Evolutionary conservation across 1,140 invertebrate genomes (phyloP).

Genomic region (Diorhabda sublineata): DNA sequence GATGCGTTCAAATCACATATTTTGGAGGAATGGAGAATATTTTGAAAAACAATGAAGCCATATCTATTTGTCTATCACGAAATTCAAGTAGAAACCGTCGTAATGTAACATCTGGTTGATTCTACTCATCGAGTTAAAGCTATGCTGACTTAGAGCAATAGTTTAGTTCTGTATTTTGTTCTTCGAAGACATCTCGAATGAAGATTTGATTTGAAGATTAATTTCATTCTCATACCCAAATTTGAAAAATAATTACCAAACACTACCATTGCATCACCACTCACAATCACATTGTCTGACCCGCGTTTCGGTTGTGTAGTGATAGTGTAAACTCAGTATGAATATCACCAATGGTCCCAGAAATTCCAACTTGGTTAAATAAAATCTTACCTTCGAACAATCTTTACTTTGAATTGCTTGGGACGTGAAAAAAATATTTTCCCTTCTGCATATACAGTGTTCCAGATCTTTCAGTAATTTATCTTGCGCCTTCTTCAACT

Average conservation of each 20-base stretch:
- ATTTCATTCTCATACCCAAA: slow-evolving; percentile 39
- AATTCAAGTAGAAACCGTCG: too few species aligned
- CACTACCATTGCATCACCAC: not conserved
- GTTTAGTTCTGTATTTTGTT: too few species aligned
- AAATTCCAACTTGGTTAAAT: slow-evolving; percentile 18
- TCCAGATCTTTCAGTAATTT: slow-evolving; percentile 73
- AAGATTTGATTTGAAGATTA: not conserved
- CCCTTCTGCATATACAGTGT: slow-evolving; percentile 66
- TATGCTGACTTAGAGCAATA: too few species aligned
- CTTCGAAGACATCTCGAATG: too few species aligned
- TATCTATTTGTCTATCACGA: too few species aligned
- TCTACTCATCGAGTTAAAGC: too few species aligned
- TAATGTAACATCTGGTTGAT: too few species aligned
- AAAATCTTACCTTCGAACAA: slow-evolving; percentile 12
- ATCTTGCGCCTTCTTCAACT: slow-evolving; percentile 68
- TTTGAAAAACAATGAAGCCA: too few species aligned
- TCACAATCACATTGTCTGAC: too few species aligned
- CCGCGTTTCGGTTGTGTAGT: slow-evolving; percentile 25
- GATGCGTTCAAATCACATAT: too few species aligned
- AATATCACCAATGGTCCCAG: slow-evolving; percentile 23
- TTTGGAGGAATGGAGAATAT: too few species aligned
- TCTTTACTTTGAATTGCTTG: slow-evolving; percentile 54
- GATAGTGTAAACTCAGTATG: not conserved
- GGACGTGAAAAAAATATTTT: slow-evolving; percentile 59
- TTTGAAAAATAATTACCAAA: slow-evolving; percentile 45